These are phyloP conservation scores for Cinclus mexicanus DNA, from an alignment of 2,113 vertebrate species.

Conservation along the genomic window DNA sequence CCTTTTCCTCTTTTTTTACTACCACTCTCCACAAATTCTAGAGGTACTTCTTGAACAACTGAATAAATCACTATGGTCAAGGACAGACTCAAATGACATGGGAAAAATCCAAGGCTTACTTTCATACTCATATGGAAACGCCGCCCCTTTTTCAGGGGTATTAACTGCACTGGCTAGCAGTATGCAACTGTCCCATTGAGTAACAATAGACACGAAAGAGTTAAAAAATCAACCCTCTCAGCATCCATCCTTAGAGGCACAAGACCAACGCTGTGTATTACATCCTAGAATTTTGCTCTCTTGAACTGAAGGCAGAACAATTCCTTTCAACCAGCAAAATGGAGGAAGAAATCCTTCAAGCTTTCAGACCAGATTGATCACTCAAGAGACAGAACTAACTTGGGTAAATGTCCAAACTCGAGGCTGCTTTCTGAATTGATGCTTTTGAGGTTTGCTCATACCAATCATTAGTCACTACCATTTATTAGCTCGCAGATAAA, in stretches of 20 bases:
- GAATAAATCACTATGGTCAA: not conserved
- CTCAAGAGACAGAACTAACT: conserved; percentile 28
- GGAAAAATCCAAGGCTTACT: not conserved
- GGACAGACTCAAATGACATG: not conserved
- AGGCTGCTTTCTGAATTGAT: conserved; percentile 44
- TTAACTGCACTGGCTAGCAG: not conserved
- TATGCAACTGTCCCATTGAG: not conserved
- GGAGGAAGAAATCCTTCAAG: conserved; percentile 53
- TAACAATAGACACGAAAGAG: not conserved
- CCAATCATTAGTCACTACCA: conserved; percentile 58
- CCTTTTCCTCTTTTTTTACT: not conserved
- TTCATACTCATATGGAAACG: not conserved
- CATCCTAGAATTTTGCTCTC: not conserved
- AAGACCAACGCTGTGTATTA: not conserved
- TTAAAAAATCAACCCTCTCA: not conserved
- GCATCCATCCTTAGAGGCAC: not conserved
- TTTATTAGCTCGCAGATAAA: conserved; percentile 64
- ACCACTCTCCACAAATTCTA: not conserved
- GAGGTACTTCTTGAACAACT: not conserved
- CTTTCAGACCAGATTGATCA: conserved; percentile 47
- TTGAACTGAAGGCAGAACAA: not conserved
- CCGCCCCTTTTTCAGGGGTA: not conserved
- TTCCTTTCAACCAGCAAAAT: not conserved
- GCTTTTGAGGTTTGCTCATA: conserved; percentile 53
- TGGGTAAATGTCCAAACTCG: not conserved